Base-by-base conservation (phyloP, 1,140 invertebrate species). In the Drosophila triauraria region DNA sequence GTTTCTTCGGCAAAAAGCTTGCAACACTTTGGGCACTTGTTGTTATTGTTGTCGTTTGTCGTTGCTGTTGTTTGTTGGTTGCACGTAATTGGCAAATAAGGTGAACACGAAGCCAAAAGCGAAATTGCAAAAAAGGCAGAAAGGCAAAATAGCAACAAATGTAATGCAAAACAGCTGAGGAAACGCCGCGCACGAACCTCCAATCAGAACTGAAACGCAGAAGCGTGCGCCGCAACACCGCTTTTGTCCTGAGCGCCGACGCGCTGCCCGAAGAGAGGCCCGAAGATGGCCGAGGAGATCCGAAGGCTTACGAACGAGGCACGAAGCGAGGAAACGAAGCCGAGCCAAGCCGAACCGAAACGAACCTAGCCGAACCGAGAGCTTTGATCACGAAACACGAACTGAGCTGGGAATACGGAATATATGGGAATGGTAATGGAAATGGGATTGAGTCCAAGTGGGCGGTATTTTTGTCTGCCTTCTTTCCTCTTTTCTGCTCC, bases 171-270 rank as follows among this genome's bases (percentile, higher is more conserved):
- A 70, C 80, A 85, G 81, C 78, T 84, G 85, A 76, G 75, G 68
- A 80, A 90, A 91, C 68, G 78, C 82, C 85, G 85, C 86, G 86
- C 82, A 90, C 86, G 86, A 90, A 90, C 68, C 85, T 90, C 85
- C 85, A 90, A 90, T 90, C 85, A 90, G 85, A 90, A 90, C 86
- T 90, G 85, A 90, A 90, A 82, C 85, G 81, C 85, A 72, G 78
- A 80, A 67, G 80, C 53, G 38, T 54, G 53, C 53, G 53, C 84
- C 77, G 69, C 80, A 46, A 54, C 51, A 68, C 67, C 40, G 42
- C 30, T 84, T 79, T 88, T 88, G 84, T 88, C 84, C 84, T 88
- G 84, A 87, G 86, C 82, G 59, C 79, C 65, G 63, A 63, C 63
- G 65, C 56, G 61, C 42, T 54, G 70, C 48, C 51, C 42, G 60